Conservation (phyloP, 2,888 invertebrate genomes). For the Tridacna gigas region DNA sequence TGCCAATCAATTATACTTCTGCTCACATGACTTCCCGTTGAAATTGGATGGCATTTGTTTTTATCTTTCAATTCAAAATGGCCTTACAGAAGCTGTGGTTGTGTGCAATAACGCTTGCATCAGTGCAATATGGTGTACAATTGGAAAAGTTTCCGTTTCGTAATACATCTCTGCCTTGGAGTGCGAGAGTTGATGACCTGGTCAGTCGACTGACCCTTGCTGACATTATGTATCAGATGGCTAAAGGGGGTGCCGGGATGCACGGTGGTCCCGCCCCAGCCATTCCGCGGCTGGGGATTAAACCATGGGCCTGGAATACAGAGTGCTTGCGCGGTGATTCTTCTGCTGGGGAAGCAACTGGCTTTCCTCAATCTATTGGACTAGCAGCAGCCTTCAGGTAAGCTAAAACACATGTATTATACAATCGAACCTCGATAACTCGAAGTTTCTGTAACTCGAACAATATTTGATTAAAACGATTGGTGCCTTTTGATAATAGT, state of each 20-base stretch:
- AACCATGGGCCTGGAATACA: slow-evolving; percentile 79
- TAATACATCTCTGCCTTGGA: slow-evolving; percentile 78
- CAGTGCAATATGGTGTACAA: too few relatives aligned
- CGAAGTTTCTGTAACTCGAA: too few relatives aligned
- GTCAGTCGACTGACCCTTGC: slow-evolving; percentile 78
- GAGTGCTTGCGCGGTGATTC: slow-evolving; percentile 82
- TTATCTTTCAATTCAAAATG: too few relatives aligned
- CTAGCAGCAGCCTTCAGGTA: slow-evolving; percentile 82
- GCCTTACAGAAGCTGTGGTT: too few relatives aligned
- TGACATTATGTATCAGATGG: slow-evolving; percentile 77
- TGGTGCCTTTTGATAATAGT: too few relatives aligned
- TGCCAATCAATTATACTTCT: too few relatives aligned
- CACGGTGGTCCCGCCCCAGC: slow-evolving; percentile 77
- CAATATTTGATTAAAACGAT: too few relatives aligned
- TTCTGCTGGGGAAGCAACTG: slow-evolving; percentile 77
- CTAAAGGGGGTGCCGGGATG: slow-evolving; percentile 71
- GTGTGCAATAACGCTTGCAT: too few relatives aligned
- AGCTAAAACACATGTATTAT: background rate
- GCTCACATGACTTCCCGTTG: too few relatives aligned
- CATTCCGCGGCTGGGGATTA: slow-evolving; percentile 77
- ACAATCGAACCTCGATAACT: too few relatives aligned
- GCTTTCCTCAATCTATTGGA: slow-evolving; percentile 82
- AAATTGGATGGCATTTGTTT: too few relatives aligned
- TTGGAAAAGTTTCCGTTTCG: slow-evolving; percentile 74
- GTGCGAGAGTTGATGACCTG: slow-evolving; percentile 78